A percentile compares a stretch with the other conserved stretches of the same genome.
Evolutionary conservation across 2,113 vertebrate genomes (phyloP).

Genomic region (Galbula dea): DNA sequence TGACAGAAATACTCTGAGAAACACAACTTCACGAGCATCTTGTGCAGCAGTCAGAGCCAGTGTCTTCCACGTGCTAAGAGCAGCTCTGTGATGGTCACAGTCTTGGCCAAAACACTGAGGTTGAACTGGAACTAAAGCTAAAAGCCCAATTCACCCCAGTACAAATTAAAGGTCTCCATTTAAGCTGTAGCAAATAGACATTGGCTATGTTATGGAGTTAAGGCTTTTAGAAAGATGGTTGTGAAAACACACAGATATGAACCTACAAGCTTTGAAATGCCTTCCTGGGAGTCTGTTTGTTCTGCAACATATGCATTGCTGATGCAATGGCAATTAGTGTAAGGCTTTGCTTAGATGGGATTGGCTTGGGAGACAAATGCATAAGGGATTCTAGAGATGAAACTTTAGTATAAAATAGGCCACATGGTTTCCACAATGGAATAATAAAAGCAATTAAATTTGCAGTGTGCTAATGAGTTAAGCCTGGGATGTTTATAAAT

Average conservation of each 20-base stretch:
- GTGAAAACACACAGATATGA: not conserved
- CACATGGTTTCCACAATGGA: not conserved
- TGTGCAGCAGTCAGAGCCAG: not conserved
- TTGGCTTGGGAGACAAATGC: not conserved
- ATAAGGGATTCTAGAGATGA: not conserved
- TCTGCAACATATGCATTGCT: not conserved
- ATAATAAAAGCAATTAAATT: not conserved
- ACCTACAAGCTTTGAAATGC: not conserved
- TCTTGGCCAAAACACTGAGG: not conserved
- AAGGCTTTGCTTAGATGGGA: not conserved
- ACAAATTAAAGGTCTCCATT: not conserved
- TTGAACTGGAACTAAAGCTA: not conserved
- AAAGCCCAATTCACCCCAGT: not conserved
- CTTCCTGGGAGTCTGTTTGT: not conserved
- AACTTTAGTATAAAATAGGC: not conserved
- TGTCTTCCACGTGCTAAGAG: not conserved
- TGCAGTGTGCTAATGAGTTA: not conserved
- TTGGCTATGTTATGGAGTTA: not conserved
- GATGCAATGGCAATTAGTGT: not conserved
- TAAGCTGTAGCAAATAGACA: not conserved
- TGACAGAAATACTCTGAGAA: not conserved
- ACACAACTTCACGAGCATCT: not conserved
- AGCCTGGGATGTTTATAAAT: not conserved
- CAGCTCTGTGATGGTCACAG: not conserved
- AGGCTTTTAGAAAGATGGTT: not conserved